phyloP scores from a whole-genome alignment of 2,888 invertebrate genomes.

The Deladenus siricidicola region DNA sequence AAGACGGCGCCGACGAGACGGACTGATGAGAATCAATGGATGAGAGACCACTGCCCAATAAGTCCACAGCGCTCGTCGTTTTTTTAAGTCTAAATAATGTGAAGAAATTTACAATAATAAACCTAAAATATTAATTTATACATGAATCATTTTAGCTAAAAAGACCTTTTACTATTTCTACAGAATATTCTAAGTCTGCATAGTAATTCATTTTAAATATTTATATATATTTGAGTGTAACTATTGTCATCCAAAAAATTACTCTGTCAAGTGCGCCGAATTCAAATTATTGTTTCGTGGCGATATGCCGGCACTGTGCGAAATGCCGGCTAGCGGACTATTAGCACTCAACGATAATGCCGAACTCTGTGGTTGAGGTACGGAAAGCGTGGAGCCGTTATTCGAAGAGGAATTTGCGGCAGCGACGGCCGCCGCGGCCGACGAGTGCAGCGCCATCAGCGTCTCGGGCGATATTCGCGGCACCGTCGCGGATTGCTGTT shows the following conservation, averaged over 20 bases:
- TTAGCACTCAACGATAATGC: not conserved
- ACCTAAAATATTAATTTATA: no score
- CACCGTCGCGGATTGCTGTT: slow-evolving; percentile 4
- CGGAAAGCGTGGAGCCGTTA: not conserved
- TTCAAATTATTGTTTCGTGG: slow-evolving; percentile 11
- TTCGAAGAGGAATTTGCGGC: slow-evolving; percentile 4
- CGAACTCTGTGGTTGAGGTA: not conserved
- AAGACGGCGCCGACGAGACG: slow-evolving; percentile 7
- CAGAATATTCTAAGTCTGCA: no score
- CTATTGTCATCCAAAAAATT: no score
- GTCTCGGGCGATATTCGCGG: not conserved
- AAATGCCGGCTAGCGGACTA: slow-evolving; percentile 16
- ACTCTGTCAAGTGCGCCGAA: no score
- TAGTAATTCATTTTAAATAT: no score
- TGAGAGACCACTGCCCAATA: not conserved
- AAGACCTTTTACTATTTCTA: no score
- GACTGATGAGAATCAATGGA: slow-evolving; percentile 5
- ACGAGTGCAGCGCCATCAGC: slow-evolving; percentile 5
- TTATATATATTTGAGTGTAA: no score
- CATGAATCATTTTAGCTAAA: no score
- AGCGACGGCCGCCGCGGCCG: slow-evolving; percentile 11
- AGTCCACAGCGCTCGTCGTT: not conserved
- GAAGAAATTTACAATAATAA: no score
- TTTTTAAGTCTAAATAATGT: slow-evolving; percentile 15
- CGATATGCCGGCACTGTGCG: slow-evolving; percentile 12